Base-by-base conservation (phyloP, 2,113 vertebrate species). In the Xiphophorus couchianus region DNA sequence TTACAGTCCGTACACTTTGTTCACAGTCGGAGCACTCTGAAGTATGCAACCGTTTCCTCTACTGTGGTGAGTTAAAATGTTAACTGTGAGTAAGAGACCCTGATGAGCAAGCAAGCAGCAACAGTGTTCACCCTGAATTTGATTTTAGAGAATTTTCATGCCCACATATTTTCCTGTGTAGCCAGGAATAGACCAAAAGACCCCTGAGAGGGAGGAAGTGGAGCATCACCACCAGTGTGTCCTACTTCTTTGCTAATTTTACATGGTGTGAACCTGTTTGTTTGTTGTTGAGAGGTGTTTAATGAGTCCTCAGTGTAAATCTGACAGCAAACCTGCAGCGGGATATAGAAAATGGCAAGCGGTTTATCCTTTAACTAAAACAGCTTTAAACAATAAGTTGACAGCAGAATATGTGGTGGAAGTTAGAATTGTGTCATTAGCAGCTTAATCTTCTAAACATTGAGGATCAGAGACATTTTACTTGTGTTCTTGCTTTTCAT, bases 171-270 rank as follows among this genome's bases (percentile, higher is more conserved):
- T 76, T 60, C n/a, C 65, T 14, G n/a, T 39, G 39, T 72, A 54
- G 70, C 74, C 33, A 2, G 70, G 88, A 88, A 84, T 81, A 84
- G 83, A 86, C 39, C 31, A 69, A 61, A 60, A 37, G 14, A 3
- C 39, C 80, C 83, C 85, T 71, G 73, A 82, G 37, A 78, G 84
- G 44, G n/a, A 11, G 31, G 70, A 78, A 85, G 76, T 76, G 67
- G 82, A 80, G 71, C 72, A 17, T 81, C 74, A 62, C 66, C 14
- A 10, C 42, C 80, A 74, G 42, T 71, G 69, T 87, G 88, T 87
- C 86, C 90, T 86, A 90, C 77, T 87, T 90, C 77, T 79, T 83
- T 69, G n/a, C 83, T 88, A 82, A 86, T 88, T 80, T 81, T 72
- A 77, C 75, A 44, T 75, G 51, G 74, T 87, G 72, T 87, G 81